Percentiles rank a stretch among this genome's conserved stretches.
These are phyloP conservation scores for Coreius guichenoti DNA, from an alignment of 2,797 vertebrate species.

Conservation along the genomic window DNA sequence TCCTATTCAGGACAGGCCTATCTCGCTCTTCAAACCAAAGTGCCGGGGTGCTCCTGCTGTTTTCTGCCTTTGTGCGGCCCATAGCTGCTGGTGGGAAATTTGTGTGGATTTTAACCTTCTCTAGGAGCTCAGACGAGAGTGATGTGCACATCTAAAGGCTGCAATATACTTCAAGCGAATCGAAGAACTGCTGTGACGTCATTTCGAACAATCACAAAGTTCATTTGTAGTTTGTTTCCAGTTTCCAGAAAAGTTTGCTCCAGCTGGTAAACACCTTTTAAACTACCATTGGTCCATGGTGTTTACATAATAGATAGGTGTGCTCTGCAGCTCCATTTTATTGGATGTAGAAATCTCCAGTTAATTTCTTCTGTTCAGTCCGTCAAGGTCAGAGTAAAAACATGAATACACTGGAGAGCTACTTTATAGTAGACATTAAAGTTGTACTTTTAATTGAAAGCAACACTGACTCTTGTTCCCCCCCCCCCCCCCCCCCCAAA, in stretches of 20 bases:
- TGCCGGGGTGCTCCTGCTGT: constrained; percentile 67
- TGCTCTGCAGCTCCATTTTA: neutral
- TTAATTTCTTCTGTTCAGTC: neutral
- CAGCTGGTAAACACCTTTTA: neutral
- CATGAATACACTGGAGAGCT: no score
- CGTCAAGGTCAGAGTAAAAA: neutral
- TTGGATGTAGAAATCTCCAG: neutral
- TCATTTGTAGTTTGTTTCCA: neutral
- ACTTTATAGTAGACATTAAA: neutral
- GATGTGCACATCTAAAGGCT: neutral
- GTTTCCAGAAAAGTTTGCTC: neutral
- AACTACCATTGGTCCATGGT: neutral
- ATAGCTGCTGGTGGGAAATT: constrained; percentile 74
- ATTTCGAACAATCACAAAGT: neutral
- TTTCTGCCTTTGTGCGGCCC: constrained; percentile 73
- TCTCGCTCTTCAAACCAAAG: constrained; percentile 57
- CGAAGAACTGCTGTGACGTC: neutral
- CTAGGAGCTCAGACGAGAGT: constrained; percentile 44
- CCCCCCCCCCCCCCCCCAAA: no score
- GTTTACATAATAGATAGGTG: neutral
- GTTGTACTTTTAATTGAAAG: neutral
- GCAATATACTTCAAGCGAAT: neutral
- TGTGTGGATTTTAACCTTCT: constrained; percentile 79
- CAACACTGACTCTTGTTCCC: no score
- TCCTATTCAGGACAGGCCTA: constrained; percentile 56